A percentile compares a stretch with the other conserved stretches of the same genome.
Evolutionary conservation across 2,888 invertebrate genomes (phyloP).

Genomic region (Ferrisia virgata): DNA sequence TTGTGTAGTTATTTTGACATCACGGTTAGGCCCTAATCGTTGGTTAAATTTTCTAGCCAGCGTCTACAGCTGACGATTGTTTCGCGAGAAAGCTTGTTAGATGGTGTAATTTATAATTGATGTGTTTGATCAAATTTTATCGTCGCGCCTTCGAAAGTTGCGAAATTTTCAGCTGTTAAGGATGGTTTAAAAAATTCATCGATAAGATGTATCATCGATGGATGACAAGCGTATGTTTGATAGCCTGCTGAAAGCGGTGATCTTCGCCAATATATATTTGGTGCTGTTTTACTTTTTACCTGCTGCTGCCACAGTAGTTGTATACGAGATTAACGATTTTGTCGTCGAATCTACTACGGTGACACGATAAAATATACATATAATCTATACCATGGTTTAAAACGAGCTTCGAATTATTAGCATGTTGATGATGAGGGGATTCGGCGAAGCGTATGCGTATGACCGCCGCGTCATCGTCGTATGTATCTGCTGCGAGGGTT

Average conservation of each 20-base stretch:
- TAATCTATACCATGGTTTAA: slow-evolving; percentile 11
- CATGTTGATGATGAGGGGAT: background rate
- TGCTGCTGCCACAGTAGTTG: too few species aligned
- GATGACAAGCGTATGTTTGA: background rate
- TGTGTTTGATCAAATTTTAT: background rate
- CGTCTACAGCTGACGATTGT: background rate
- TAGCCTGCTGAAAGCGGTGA: background rate
- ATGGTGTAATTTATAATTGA: background rate
- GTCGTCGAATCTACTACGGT: background rate
- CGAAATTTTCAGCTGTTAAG: background rate
- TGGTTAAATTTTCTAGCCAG: background rate
- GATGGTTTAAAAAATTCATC: background rate
- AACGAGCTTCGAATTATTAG: slow-evolving; percentile 15
- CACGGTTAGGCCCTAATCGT: background rate
- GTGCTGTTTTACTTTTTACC: background rate
- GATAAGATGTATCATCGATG: background rate
- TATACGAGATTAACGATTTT: background rate
- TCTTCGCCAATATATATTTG: too few species aligned
- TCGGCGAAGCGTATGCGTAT: background rate
- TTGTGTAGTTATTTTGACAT: background rate
- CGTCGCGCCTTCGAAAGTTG: background rate
- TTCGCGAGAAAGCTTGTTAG: background rate
- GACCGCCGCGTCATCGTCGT: background rate
- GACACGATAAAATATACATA: background rate
- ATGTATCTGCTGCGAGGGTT: slow-evolving; percentile 1